Base-by-base conservation (phyloP, 2,797 vertebrate species). In the Muscicapa comitata region DNA sequence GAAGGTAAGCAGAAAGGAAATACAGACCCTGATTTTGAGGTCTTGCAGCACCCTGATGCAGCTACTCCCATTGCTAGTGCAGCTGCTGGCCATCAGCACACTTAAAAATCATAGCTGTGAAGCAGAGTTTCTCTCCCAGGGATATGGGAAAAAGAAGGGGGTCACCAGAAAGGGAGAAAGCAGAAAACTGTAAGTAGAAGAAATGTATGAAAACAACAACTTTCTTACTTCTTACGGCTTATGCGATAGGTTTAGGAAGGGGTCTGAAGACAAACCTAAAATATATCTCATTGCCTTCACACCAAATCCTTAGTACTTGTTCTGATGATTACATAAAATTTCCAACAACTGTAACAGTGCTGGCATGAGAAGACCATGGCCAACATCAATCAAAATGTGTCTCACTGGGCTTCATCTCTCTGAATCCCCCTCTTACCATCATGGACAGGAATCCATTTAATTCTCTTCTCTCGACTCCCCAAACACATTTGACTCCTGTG, bases 191-290 rank as follows among this genome's bases (percentile, higher is more conserved):
- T 13, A 8, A 68, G 16, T 5, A 42, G 48, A 90, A 74, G 51
- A 57, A 91, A 58, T 7, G 29, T 51, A 68, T 58, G 29, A 71
- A 57, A 88, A 13, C 10, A 78, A 23, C 23, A 62, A 6, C 50
- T 43, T 74, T 67, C 48, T 57, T 40, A 58, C 31, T 63, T 94
- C 29, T 80, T 75, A 35, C 25, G 50, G 17, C 19, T 70, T 63
- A 57, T 5, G 8, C 17, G 0, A 0, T n/a, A 57, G 51, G 10
- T 63, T 75, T 57, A 73, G 43, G 43, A 31, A 38, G 7, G 6
- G 3, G 11, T 70, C 18, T 42, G 51, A 66, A 35, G 28, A 57
- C 18, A 77, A 89, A 61, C 3, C 3, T 35, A 33, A 79, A 74
- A 67, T 17, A 23, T 38, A 63, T n/a, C 78, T 75, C 11, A 70